A percentile compares a stretch with the other conserved stretches of the same genome.
Conservation (phyloP, 1,140 invertebrate genomes). For the Pogonomyrmex californicus region DNA sequence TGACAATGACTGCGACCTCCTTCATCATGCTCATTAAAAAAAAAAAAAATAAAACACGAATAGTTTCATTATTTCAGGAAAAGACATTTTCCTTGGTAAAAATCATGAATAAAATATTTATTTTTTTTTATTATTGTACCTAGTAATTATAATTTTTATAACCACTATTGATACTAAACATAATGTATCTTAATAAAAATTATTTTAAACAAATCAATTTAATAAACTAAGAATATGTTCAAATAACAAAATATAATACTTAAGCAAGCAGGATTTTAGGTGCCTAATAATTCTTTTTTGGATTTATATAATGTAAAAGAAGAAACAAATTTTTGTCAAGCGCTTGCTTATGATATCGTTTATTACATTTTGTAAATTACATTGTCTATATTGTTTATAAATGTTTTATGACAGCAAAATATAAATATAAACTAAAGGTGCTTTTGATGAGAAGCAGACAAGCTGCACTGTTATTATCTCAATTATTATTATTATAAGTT, state of each 20-base stretch:
- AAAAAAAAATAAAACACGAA: constrained; percentile 8
- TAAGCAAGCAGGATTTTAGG: too few relatives aligned
- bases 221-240: too few relatives aligned
- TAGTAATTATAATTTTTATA: not conserved
- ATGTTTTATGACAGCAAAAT: not conserved
- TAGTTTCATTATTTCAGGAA: not conserved
- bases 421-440: not conserved
- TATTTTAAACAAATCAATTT: too few relatives aligned
- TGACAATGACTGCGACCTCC: not conserved
- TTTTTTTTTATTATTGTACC: not conserved
- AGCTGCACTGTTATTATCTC: not conserved
- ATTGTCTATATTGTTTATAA: not conserved
- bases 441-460: not conserved
- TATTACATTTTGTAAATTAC: not conserved
- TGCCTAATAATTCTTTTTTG: too few relatives aligned
- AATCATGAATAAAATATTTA: not conserved
- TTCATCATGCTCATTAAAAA: not conserved
- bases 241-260: too few relatives aligned
- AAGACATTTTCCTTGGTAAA: not conserved
- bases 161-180: too few relatives aligned
- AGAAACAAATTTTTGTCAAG: too few relatives aligned
- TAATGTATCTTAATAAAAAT: too few relatives aligned
- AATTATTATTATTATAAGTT: not conserved
- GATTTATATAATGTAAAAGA: too few relatives aligned
- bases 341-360: too few relatives aligned